Evolutionary conservation across 2,888 invertebrate species (phyloP).

Genomic region (Syrphus vitripennis): DNA sequence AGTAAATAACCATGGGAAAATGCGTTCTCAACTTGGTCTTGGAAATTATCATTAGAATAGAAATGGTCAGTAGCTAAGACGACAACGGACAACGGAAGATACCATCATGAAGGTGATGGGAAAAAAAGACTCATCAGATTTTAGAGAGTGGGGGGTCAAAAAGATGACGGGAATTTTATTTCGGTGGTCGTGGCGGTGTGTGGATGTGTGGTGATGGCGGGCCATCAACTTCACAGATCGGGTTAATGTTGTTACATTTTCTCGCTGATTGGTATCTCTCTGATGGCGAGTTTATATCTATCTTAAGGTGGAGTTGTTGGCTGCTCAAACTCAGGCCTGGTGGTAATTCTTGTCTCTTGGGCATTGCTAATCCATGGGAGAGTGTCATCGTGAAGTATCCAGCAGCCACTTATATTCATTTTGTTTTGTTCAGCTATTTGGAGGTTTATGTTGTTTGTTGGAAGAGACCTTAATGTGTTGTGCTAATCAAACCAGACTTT

Average conservation of each 20-base stretch:
- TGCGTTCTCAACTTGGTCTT: slow-evolving; percentile 59
- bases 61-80: slow-evolving; percentile 57
- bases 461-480: slow-evolving; percentile 29
- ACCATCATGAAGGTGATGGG: slow-evolving; percentile 14
- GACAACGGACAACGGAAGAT: background rate
- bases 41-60: slow-evolving; percentile 69
- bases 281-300: slow-evolving; percentile 27
- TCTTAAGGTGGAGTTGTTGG: background rate
- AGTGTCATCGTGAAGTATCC: slow-evolving; percentile 68
- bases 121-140: slow-evolving; percentile 6
- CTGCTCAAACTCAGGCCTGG: background rate
- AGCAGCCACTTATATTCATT: slow-evolving; percentile 60
- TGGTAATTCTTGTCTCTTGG: slow-evolving; percentile 51
- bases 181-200: slow-evolving; percentile 30
- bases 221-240: slow-evolving; percentile 67
- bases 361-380: slow-evolving; percentile 67
- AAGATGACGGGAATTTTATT: slow-evolving; percentile 58
- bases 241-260: slow-evolving; percentile 70
- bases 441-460: slow-evolving; percentile 67
- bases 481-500: slow-evolving; percentile 55
- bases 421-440: slow-evolving; percentile 44
- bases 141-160: slow-evolving; percentile 38
- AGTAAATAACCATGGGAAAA: slow-evolving; percentile 71
- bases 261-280: slow-evolving; percentile 69
- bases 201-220: slow-evolving; percentile 39